These are phyloP conservation scores for Nymphicus hollandicus DNA, from an alignment of 2,113 vertebrate species.

Conservation along the genomic window DNA sequence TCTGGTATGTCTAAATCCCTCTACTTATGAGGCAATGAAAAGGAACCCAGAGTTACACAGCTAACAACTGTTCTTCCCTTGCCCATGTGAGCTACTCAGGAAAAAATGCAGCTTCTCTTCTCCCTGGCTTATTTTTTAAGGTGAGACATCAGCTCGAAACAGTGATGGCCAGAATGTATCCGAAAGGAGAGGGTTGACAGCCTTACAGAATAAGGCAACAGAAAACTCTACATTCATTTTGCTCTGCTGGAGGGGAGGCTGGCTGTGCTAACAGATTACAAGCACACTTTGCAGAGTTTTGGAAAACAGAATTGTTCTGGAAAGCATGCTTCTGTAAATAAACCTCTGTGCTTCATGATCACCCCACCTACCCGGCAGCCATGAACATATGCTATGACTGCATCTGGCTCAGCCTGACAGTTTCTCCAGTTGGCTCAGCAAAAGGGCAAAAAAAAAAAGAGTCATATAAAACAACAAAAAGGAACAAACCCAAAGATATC, in stretches of 20 bases:
- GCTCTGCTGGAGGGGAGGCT: neutral
- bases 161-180: neutral
- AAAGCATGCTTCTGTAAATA: conserved; percentile 20
- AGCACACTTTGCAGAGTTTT: neutral
- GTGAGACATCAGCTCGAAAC: neutral
- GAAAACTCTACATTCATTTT: neutral
- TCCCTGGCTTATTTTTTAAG: neutral
- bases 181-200: neutral
- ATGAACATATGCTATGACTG: neutral
- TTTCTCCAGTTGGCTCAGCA: neutral
- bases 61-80: neutral
- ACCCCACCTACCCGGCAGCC: neutral
- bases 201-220: neutral
- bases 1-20: neutral
- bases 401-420: neutral
- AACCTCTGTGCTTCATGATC: neutral
- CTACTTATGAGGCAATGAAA: neutral
- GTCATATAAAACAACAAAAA: neutral
- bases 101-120: neutral
- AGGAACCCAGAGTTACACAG: neutral
- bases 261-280: neutral
- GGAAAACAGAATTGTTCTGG: neutral
- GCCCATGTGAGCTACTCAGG: neutral
- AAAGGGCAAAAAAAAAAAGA: neutral
- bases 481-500: neutral